Evolutionary conservation across 2,888 invertebrate genomes (phyloP).

Genomic region (Apamea crenata): DNA sequence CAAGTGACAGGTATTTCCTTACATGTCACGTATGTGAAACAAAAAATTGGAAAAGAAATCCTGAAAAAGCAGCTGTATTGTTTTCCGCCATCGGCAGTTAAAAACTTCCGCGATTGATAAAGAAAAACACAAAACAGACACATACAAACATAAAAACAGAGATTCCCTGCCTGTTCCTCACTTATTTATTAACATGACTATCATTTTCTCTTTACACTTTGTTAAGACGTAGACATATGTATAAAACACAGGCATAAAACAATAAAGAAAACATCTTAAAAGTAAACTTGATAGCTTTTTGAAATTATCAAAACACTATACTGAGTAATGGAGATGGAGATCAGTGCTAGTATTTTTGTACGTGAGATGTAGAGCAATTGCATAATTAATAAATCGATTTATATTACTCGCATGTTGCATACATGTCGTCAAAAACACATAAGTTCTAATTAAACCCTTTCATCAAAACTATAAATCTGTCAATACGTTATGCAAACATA

Average conservation of each 20-base stretch:
- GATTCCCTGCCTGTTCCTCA: not conserved
- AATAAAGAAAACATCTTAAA: not conserved
- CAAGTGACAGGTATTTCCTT: not conserved
- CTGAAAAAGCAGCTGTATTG: not conserved
- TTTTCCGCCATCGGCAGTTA: not conserved
- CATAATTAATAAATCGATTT: not conserved
- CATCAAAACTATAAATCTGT: conserved; percentile 33
- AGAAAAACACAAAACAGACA: too few species aligned
- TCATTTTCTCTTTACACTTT: not conserved
- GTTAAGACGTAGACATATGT: not conserved
- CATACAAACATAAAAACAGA: not conserved
- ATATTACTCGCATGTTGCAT: conserved; percentile 2
- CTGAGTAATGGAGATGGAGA: not conserved
- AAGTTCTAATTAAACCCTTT: not conserved
- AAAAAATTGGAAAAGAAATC: not conserved
- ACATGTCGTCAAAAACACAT: not conserved
- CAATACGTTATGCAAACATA: conserved; percentile 26
- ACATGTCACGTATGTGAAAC: not conserved
- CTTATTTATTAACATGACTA: not conserved
- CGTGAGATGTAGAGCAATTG: not conserved
- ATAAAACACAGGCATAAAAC: not conserved
- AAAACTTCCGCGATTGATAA: conserved; percentile 16
- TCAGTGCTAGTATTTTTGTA: not conserved
- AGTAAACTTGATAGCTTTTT: not conserved
- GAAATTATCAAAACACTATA: not conserved